Base-by-base conservation (phyloP, 2,113 vertebrate species). In the Ictidomys tridecemlineatus region DNA sequence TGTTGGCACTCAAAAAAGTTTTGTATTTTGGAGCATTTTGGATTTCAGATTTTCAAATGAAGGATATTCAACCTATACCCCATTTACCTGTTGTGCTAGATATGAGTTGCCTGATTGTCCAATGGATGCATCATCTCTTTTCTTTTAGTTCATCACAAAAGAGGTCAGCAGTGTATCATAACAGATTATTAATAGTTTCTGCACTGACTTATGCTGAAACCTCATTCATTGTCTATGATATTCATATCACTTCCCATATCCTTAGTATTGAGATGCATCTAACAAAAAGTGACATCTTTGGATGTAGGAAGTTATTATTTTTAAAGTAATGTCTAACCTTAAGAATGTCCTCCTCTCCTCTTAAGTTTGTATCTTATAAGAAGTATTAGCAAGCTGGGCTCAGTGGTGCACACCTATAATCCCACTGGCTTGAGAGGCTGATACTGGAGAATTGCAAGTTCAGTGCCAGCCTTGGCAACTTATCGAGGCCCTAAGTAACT, bases 251-350 rank as follows among this genome's bases (percentile, higher is more conserved):
- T 12, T 11, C 13, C 42, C 11, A 7, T 32, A 10, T 85, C 76
- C 67, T n/a, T 87, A 70, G 30, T n/a, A 65, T 48, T 92, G 30
- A 4, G 32, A 69, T 88, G 6, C 11, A 77, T 94, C 58, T 96
- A 97, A 79, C 0, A 83, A 72, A 82, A 65, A 91, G n/a, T 87
- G 80, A 22, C 30, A 87, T 87, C 32, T 77, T 92, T 86, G 63
- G 89, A 53, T 69, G 3, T 34, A 37, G 80, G 34, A 74, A 76
- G 26, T 11, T 67, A 34, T 77, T 94, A 76, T 78, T 96, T 95
- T 94, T 95, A 89, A 78, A 10, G 94, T 93, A 83, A 85, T 53
- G 10, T 85, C 53, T 89, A 78, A 72, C 53, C 53, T 87, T 95
- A 91, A 87, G 77, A 92, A 69, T 91, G 24, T 82, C 42, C 24